These are phyloP conservation scores for Microtus oregoni DNA, from an alignment of 2,113 vertebrate genomes.

Conservation along the genomic window DNA sequence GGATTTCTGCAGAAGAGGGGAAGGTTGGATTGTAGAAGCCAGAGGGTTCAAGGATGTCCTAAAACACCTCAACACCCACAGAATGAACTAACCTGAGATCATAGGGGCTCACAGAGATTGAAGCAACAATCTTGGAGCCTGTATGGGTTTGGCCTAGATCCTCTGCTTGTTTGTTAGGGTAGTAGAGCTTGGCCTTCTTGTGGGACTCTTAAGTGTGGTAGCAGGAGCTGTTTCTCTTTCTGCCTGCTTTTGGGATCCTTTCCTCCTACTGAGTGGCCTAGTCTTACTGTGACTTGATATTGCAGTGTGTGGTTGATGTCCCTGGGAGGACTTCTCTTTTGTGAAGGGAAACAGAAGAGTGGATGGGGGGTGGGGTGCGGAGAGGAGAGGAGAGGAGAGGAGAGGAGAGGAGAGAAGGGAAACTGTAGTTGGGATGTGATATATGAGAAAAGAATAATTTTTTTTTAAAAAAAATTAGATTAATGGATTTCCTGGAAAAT, in stretches of 20 bases:
- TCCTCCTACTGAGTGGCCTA: not conserved
- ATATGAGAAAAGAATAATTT: not conserved
- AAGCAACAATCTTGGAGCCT: not conserved
- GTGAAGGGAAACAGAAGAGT: not conserved
- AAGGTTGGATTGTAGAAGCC: not conserved
- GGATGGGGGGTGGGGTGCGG: not conserved
- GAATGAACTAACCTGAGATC: not conserved
- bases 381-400: not conserved
- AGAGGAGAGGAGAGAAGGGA: not conserved
- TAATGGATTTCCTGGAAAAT: conserved; percentile 41
- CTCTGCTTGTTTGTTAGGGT: not conserved
- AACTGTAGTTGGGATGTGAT: not conserved
- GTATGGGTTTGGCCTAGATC: not conserved
- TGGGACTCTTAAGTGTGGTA: not conserved
- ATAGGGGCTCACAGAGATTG: not conserved
- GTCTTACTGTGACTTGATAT: not conserved
- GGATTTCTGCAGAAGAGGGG: not conserved
- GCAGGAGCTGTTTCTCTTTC: not conserved
- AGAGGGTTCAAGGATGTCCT: not conserved
- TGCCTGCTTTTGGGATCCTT: not conserved
- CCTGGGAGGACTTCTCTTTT: not conserved
- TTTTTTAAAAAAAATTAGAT: not conserved
- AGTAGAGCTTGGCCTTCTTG: not conserved
- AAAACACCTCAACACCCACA: not conserved
- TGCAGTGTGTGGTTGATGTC: not conserved